phyloP scores from a whole-genome alignment of 2,797 vertebrate species.

The Serranus cabrilla region DNA sequence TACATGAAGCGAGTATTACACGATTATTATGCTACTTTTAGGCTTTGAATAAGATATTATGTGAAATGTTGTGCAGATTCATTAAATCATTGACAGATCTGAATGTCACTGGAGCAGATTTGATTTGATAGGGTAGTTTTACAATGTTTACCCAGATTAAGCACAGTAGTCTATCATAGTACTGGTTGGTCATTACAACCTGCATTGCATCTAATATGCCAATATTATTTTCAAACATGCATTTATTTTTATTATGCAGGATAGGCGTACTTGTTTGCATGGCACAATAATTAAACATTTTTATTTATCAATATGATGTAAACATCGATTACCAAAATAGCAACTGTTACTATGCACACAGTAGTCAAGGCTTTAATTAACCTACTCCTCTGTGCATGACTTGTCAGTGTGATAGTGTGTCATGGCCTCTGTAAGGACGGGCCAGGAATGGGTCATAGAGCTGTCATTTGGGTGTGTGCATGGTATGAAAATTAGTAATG shows the following conservation, averaged over 20 bases:
- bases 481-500: neutral
- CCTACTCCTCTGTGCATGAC: neutral
- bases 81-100: neutral
- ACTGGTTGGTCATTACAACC: neutral
- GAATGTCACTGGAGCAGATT: neutral
- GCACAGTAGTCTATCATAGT: neutral
- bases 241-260: neutral
- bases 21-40: neutral
- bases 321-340: conserved; percentile 7
- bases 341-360: neutral
- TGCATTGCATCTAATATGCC: neutral
- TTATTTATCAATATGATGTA: neutral
- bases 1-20: neutral
- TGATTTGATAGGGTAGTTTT: neutral
- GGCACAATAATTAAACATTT: neutral
- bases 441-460: neutral
- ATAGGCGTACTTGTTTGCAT: neutral
- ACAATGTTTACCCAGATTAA: conserved; percentile 3
- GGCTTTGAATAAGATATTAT: neutral
- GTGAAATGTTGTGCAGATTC: neutral
- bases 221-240: neutral
- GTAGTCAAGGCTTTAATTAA: neutral
- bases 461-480: neutral
- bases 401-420: neutral
- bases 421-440: neutral